Base-by-base conservation (phyloP, 2,888 invertebrate genomes). In the Xestia sexstrigata region DNA sequence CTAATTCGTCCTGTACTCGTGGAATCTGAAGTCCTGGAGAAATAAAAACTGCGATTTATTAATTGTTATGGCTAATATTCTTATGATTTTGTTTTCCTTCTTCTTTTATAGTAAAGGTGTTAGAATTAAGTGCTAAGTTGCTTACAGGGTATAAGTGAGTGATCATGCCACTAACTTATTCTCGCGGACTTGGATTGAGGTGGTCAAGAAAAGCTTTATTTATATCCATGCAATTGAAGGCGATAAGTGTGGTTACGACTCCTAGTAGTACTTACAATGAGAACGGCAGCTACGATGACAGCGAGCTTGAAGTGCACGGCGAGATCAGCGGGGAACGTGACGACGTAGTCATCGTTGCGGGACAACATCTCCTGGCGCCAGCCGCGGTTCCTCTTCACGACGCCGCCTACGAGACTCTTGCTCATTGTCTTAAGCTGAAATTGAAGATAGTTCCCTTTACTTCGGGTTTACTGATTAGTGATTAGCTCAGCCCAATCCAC, bases 351-450 rank as follows among this genome's bases (percentile, higher is more conserved):
- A 20, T 78, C 78, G 8, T 76, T 78, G 23, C 47, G 81, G 0
- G 84, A 78, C 26, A 89, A 75, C 70, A 73, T 52, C 62, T 85
- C 85, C 39, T 76, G 30, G 17, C n/a, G 30, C 74, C 74, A 75
- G 30, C 74, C 20, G 42, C 74, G 74, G 20, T 74, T 20, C 62
- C 70, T 78, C 65, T 73, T 78, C 65, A 79, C 35, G 7, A 87
- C 79, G 23, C 87, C 89, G 30, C 94, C 94, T 5, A 94, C 84
- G 9, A 83, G 86, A 67, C 85, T 76, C 87, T 94, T 93, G 58
- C 85, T 78, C 0, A 30, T 68, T 0, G 89, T 89, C 74, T 91
- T 91, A 30, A 94, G 65, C 94, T 94, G 88, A 4, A 60, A 58
- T 58, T 13, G 2, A 8, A 66, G 3, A 60, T 15, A 13, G 13